Evolutionary conservation across 2,888 invertebrate genomes (phyloP), one percentile per base, ranked within the genome.

Genomic region (Oeneis ivallda): DNA sequence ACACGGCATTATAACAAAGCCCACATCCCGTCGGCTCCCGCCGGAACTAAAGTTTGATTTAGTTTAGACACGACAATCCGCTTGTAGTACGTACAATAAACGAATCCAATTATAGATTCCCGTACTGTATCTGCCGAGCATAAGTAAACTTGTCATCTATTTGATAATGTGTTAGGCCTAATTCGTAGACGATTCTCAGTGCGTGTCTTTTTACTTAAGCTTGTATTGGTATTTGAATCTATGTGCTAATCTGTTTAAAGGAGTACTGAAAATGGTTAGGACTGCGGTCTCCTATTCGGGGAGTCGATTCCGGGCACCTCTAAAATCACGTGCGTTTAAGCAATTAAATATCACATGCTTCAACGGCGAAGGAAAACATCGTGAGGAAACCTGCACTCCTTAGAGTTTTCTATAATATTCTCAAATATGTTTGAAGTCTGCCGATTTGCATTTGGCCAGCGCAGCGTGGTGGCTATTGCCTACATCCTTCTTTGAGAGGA

Each of bases 11-110:
- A 47, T 47, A 56, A 56, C 56, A 56, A 56, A 56, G 41, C 13
- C 19, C 52, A 47, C 41, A 49, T 47, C 45, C 54, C 75, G 77
- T 74, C 74, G 73, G 72, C 76, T 85, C 88, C 85, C 88, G 75
- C 71, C 77, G 89, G 88, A 85, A 82, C 81, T 83, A 84, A 89
- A 89, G 83, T 89, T 89, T 88, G 85, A 89, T 89, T 88, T 84
- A 87, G 87, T 89, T 89, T 81, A 84, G 85, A 86, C 81, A 72
- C 67, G 71, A 72, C 74, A 72, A 74, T 70, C 74, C 72, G 71
- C 68, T 73, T 68, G 67, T 68, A 62, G 71, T 66, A 70, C 37
- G 8, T 7, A 71, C 71, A 74, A 74, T 74, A 74, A n/a, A 70
- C 70, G 68, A 70, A 72, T 70, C 74, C 72, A 72, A 74, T 74